Evolutionary conservation across 1,140 invertebrate genomes (phyloP), one percentile per base, ranked within the genome.

Genomic region (Heliothis subflexa): DNA sequence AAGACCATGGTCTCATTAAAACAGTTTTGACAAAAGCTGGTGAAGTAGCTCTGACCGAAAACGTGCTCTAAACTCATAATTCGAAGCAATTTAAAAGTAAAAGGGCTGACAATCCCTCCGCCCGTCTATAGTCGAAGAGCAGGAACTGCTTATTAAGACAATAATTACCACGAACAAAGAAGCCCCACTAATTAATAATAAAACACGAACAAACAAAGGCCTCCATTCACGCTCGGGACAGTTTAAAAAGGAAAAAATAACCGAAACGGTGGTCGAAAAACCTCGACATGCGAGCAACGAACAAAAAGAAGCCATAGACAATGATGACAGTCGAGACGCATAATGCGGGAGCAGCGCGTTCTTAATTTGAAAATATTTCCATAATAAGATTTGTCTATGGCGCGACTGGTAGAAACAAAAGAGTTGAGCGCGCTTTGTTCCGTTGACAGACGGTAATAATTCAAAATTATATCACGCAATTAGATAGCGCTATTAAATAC

Each of bases 341-440:
- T 93, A 93, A 94, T 94, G 93, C 93, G 91, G 91, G 93, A 94
- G 91, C 89, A 89, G 89, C 91, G 90, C 85, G 89, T 89, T 93
- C 91, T 94, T 93, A 93, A 94, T 93, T 94, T 93, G 91, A 94
- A 94, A 94, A 94, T 94, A 93, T 94, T 93, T 94, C 91, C 93
- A 94, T 94, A 93, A 94, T 94, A 94, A 93, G 93, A 93, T 94
- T 93, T 93, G 93, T 93, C 93, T 93, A 94, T 93, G 88, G 90
- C 89, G 87, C 89, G 88, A 88, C 88, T 88, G 81, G 86, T 70
- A 83, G 78, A 88, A 88, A 94, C 91, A 94, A 94, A 94, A 94
- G 92, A 88, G 82, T 83, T 81, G 83, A 84, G 84, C 80, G 72
- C 76, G 81, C 89, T 94, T 93, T 93, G 91, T 94, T 92, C 85